These are phyloP conservation scores for Drosophila albomicans DNA, from an alignment of 1,140 invertebrate species.

Conservation along the genomic window DNA sequence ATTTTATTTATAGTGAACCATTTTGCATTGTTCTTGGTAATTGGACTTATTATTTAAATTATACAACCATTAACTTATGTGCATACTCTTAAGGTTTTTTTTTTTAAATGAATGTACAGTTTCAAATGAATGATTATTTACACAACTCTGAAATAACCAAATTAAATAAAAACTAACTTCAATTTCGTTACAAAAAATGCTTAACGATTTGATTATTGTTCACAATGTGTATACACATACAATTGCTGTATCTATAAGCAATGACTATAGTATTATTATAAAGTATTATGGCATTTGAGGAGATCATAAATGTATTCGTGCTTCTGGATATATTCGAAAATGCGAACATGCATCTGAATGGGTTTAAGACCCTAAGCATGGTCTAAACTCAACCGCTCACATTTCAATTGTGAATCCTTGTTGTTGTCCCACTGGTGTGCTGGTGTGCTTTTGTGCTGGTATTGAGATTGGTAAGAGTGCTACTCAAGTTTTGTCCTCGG, in stretches of 20 bases:
- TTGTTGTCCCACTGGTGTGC: conserved; percentile 2
- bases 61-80: conserved; percentile 49
- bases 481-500: conserved; percentile 74
- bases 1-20: background rate
- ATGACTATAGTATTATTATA: conserved; percentile 1
- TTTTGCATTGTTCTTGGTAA: conserved; percentile 1
- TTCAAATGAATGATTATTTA: conserved; percentile 29
- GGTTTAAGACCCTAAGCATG: conserved; percentile 27
- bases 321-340: background rate
- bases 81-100: conserved; percentile 21
- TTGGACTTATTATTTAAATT: conserved; percentile 19
- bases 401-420: conserved; percentile 16
- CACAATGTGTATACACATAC: conserved; percentile 43
- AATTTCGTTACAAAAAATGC: background rate
- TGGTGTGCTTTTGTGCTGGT: conserved; percentile 3
- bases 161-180: background rate
- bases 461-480: background rate
- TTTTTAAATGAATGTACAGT: conserved; percentile 15
- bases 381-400: conserved; percentile 23
- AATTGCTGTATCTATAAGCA: conserved; percentile 40
- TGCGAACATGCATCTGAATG: conserved; percentile 9
- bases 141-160: conserved; percentile 24
- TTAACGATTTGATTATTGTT: background rate
- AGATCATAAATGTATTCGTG: conserved; percentile 23
- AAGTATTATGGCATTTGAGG: conserved; percentile 19